phyloP scores from a whole-genome alignment of 2,113 vertebrate species.

The Entelurus aequoreus region DNA sequence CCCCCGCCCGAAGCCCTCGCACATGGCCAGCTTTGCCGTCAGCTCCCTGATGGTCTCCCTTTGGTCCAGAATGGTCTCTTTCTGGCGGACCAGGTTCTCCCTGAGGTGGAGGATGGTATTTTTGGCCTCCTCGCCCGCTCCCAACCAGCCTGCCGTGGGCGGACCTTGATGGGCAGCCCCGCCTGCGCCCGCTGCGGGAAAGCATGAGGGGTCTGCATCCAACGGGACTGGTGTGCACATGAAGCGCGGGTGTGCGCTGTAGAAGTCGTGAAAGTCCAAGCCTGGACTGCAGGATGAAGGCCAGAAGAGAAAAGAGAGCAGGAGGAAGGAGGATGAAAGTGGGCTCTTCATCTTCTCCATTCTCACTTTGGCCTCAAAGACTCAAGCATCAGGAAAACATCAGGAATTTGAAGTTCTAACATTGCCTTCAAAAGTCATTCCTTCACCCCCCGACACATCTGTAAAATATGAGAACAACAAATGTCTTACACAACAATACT shows the following conservation, averaged over 20 bases:
- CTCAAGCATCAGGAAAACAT: not conserved
- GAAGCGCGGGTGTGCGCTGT: slow-evolving; percentile 67
- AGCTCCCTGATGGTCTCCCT: slow-evolving; percentile 78
- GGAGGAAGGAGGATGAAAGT: slow-evolving; percentile 2
- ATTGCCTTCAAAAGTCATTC: not conserved
- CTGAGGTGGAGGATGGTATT: slow-evolving; percentile 75
- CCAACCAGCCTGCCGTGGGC: slow-evolving; percentile 64
- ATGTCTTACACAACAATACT: too few relatives aligned
- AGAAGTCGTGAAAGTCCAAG: slow-evolving; percentile 40
- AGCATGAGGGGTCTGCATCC: slow-evolving; percentile 72
- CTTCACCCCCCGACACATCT: too few relatives aligned
- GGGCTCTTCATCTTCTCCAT: slow-evolving; percentile 38
- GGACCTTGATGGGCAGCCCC: slow-evolving; percentile 48
- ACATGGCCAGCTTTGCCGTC: slow-evolving; percentile 75
- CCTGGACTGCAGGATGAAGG: slow-evolving; percentile 32
- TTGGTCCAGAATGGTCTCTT: slow-evolving; percentile 79
- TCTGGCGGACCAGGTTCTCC: slow-evolving; percentile 78
- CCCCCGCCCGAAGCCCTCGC: slow-evolving; percentile 64
- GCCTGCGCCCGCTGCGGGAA: slow-evolving; percentile 40
- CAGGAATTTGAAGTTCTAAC: too few relatives aligned
- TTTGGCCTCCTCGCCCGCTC: slow-evolving; percentile 76
- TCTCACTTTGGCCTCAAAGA: slow-evolving; percentile 15
- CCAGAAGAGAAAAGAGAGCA: slow-evolving; percentile 22
- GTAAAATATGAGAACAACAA: too few relatives aligned
- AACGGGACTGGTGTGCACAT: slow-evolving; percentile 75